Percentiles rank a stretch among this genome's conserved stretches.
Evolutionary conservation across 2,888 invertebrate genomes (phyloP).

Genomic region (Fragum fragum): DNA sequence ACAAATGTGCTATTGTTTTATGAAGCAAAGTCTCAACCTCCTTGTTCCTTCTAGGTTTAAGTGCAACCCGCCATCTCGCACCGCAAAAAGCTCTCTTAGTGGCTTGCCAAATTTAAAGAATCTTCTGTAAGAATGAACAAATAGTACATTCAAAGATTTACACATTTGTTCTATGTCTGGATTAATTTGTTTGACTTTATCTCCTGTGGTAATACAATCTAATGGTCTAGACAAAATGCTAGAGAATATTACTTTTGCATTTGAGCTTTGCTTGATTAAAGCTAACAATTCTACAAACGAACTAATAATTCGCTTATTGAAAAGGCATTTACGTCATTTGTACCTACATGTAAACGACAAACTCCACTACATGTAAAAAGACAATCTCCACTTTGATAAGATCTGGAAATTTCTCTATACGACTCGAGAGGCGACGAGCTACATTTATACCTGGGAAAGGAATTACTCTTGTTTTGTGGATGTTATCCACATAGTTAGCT

Average conservation of each 20-base stretch:
- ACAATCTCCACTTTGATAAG: background rate
- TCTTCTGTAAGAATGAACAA: background rate
- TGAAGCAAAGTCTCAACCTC: background rate
- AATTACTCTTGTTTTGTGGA: background rate
- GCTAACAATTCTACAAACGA: background rate
- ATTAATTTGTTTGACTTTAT: no score
- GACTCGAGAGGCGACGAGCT: background rate
- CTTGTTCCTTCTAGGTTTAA: background rate
- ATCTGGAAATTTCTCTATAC: background rate
- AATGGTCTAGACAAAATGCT: background rate
- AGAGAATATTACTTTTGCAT: background rate
- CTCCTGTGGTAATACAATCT: background rate
- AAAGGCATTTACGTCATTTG: background rate
- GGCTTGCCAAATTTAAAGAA: conserved; percentile 6
- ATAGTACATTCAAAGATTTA: background rate
- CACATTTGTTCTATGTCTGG: background rate
- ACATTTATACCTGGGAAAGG: conserved; percentile 7
- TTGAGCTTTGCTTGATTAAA: background rate
- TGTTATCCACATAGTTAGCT: background rate
- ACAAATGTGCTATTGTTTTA: background rate
- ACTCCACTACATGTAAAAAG: conserved; percentile 1
- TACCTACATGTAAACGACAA: no score
- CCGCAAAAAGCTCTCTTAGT: background rate
- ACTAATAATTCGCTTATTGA: background rate
- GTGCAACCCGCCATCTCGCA: background rate